phyloP scores from a whole-genome alignment of 2,888 invertebrate genomes.

The Perdita meconis region DNA sequence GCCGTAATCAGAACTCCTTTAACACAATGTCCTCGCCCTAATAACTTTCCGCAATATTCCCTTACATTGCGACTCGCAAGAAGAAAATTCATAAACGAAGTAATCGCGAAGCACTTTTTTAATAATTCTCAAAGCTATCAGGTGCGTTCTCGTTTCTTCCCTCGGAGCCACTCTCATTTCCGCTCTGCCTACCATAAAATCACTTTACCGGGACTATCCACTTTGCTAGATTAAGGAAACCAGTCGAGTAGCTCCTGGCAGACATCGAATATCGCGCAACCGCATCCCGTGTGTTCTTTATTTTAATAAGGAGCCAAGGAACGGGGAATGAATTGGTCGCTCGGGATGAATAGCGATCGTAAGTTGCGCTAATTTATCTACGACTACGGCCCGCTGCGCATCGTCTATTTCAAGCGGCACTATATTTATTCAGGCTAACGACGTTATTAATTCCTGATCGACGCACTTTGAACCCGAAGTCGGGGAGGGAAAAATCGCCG shows the following conservation, averaged over 20 bases:
- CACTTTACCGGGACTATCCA: conserved; percentile 35
- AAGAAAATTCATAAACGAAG: not conserved
- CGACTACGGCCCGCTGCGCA: not conserved
- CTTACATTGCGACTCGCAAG: not conserved
- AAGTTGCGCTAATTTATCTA: conserved; percentile 14
- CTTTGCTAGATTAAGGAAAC: conserved; percentile 51
- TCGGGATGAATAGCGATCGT: conserved; percentile 10
- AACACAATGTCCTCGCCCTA: not conserved
- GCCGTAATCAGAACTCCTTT: no score
- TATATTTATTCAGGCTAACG: not conserved
- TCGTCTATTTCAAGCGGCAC: not conserved
- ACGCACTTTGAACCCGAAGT: not conserved
- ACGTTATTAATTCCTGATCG: conserved; percentile 10
- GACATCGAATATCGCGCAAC: conserved; percentile 43
- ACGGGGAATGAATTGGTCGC: conserved; percentile 14
- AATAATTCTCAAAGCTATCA: conserved; percentile 15
- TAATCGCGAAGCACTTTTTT: not conserved
- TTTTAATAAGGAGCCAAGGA: conserved; percentile 35
- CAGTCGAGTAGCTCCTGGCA: conserved; percentile 20
- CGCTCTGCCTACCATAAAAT: conserved; percentile 44
- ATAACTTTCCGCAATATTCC: not conserved
- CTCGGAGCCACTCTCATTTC: conserved; percentile 39
- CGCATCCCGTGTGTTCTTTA: conserved; percentile 37
- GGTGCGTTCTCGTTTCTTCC: conserved; percentile 7
- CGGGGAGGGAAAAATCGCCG: not conserved